Conservation (phyloP, 2,797 vertebrate species). For the Pipistrellus nathusii region DNA sequence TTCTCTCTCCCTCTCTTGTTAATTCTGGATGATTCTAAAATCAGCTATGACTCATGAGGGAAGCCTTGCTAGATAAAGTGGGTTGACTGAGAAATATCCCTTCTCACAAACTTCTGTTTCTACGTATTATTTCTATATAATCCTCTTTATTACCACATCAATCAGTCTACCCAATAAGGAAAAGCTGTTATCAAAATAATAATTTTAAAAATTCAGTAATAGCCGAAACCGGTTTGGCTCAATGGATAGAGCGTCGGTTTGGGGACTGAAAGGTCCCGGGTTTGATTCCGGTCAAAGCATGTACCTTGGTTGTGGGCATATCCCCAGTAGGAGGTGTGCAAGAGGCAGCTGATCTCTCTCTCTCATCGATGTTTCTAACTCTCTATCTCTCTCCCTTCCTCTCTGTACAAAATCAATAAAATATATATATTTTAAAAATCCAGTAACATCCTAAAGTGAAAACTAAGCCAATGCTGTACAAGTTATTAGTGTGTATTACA, state of each 20-base stretch:
- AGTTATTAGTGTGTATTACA: neutral
- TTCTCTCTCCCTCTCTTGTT: neutral
- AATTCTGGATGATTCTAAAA: slow-evolving; percentile 63
- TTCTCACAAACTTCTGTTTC: slow-evolving; percentile 54
- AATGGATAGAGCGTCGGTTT: too few relatives aligned
- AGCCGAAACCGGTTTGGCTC: too few relatives aligned
- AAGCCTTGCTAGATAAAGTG: slow-evolving; percentile 60
- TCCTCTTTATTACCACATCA: neutral
- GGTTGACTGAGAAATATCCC: slow-evolving; percentile 5
- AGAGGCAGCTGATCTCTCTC: too few relatives aligned
- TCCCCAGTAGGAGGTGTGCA: too few relatives aligned
- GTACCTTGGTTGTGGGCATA: too few relatives aligned
- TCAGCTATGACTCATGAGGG: slow-evolving; percentile 62
- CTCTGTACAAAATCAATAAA: too few relatives aligned
- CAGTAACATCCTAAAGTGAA: slow-evolving; percentile 10
- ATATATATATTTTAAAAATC: neutral
- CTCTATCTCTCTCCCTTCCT: too few relatives aligned
- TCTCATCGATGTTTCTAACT: too few relatives aligned
- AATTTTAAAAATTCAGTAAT: neutral
- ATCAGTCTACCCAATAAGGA: slow-evolving; percentile 48
- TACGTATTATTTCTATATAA: slow-evolving; percentile 40
- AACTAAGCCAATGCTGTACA: slow-evolving; percentile 16
- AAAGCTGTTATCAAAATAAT: slow-evolving; percentile 45
- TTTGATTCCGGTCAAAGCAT: too few relatives aligned
- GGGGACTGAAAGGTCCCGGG: too few relatives aligned